A percentile compares a stretch with the other conserved stretches of the same genome.
Evolutionary conservation across 2,888 invertebrate species (phyloP).

Genomic region (Oconnorella tubifera): DNA sequence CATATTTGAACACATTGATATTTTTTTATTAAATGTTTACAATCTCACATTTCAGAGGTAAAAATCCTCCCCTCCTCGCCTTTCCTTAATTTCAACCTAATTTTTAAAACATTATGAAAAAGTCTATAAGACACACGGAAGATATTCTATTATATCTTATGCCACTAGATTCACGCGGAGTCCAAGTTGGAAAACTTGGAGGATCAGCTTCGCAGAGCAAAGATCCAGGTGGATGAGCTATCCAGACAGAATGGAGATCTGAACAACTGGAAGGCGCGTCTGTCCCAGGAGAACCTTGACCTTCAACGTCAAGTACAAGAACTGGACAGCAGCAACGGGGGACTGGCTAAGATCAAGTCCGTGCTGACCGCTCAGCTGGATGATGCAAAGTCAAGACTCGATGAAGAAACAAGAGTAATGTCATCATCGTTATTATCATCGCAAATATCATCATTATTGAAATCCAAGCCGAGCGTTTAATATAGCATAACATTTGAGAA

Average conservation of each 20-base stretch:
- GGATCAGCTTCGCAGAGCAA: constrained; percentile 50
- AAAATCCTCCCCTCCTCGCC: too few relatives aligned
- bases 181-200: constrained; percentile 80
- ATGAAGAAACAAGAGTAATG: constrained; percentile 34
- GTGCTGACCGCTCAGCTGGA: constrained; percentile 48
- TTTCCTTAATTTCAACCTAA: too few relatives aligned
- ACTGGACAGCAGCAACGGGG: constrained; percentile 90
- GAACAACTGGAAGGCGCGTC: constrained; percentile 71
- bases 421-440: too few relatives aligned
- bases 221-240: constrained; percentile 75
- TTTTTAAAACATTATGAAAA: too few relatives aligned
- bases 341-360: constrained; percentile 81
- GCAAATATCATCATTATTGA: neutral
- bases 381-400: constrained; percentile 51
- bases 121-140: too few relatives aligned
- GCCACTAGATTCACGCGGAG: constrained; percentile 52
- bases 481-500: too few relatives aligned
- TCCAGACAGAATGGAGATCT: constrained; percentile 69
- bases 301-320: constrained; percentile 76
- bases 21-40: too few relatives aligned
- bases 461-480: too few relatives aligned
- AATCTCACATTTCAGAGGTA: too few relatives aligned
- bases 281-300: constrained; percentile 70
- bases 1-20: too few relatives aligned
- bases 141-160: too few relatives aligned